These are phyloP conservation scores for Psilanteris sp. DNA, from an alignment of 1,140 invertebrate species.

Conservation along the genomic window DNA sequence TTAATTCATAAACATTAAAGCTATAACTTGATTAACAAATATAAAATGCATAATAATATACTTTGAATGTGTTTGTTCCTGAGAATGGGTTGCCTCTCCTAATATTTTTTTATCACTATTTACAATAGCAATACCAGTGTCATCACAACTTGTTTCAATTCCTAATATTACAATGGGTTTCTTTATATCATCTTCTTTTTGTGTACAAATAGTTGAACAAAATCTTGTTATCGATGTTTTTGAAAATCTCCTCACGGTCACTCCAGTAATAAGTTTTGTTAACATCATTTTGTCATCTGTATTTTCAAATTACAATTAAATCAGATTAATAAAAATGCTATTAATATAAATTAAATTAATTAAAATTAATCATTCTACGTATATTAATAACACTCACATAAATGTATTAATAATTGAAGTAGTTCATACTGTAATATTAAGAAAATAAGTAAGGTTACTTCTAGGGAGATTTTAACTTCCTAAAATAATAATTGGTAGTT, in stretches of 20 bases:
- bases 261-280: neutral
- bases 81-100: slow-evolving; percentile 89
- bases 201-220: neutral
- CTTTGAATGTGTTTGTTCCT: slow-evolving; percentile 87
- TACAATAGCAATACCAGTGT: slow-evolving; percentile 95
- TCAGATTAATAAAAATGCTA: too few relatives aligned
- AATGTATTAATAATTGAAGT: too few relatives aligned
- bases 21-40: too few relatives aligned
- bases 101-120: slow-evolving; percentile 85
- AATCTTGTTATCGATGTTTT: neutral
- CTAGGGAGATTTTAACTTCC: too few relatives aligned
- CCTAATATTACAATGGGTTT: slow-evolving; percentile 84
- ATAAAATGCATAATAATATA: slow-evolving; percentile 70
- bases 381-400: too few relatives aligned
- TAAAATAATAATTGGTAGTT: too few relatives aligned
- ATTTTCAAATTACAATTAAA: too few relatives aligned
- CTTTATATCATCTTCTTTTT: neutral
- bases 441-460: too few relatives aligned
- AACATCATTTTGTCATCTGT: slow-evolving; percentile 3
- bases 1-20: too few relatives aligned
- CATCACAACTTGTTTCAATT: slow-evolving; percentile 99
- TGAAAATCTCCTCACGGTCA: slow-evolving; percentile 6
- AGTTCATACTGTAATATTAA: too few relatives aligned
- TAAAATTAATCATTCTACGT: too few relatives aligned
- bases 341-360: too few relatives aligned